These are phyloP conservation scores for Eonycteris spelaea DNA, from an alignment of 2,113 vertebrate species.

Conservation along the genomic window DNA sequence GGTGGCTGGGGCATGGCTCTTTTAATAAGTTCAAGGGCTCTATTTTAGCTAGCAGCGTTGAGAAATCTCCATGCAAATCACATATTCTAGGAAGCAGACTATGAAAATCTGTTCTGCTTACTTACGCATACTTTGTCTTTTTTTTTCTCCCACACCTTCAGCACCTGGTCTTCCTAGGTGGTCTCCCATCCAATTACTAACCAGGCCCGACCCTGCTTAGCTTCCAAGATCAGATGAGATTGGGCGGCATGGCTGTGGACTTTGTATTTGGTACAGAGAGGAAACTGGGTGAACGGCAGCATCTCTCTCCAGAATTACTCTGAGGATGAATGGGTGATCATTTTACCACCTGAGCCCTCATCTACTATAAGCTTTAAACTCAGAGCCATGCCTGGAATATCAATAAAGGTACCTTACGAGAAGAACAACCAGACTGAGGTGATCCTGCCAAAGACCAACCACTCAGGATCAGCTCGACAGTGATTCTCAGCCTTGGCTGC, in stretches of 20 bases:
- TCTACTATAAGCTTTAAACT: background rate
- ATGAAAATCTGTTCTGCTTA: conserved; percentile 8
- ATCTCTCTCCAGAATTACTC: conserved; percentile 5
- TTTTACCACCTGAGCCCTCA: background rate
- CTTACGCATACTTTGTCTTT: background rate
- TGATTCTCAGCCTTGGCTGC: background rate
- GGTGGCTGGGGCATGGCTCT: background rate
- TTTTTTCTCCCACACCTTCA: too few species aligned
- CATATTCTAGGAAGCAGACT: background rate
- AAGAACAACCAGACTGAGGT: background rate
- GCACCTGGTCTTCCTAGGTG: too few species aligned
- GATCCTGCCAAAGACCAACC: background rate
- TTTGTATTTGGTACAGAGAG: conserved; percentile 1
- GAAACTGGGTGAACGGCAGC: background rate
- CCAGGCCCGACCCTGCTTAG: too few species aligned
- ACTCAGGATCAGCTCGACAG: background rate
- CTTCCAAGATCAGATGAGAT: too few species aligned
- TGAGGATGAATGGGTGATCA: background rate
- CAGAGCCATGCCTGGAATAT: background rate
- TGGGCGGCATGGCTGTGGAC: too few species aligned
- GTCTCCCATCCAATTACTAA: too few species aligned
- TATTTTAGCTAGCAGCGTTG: background rate
- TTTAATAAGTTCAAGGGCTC: conserved; percentile 15
- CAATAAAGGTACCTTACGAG: background rate
- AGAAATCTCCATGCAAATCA: conserved; percentile 18